Percentiles rank a stretch among this genome's conserved stretches.
These are phyloP conservation scores for Microcebus ravelobensis DNA, from an alignment of 2,113 vertebrate genomes.

Conservation along the genomic window DNA sequence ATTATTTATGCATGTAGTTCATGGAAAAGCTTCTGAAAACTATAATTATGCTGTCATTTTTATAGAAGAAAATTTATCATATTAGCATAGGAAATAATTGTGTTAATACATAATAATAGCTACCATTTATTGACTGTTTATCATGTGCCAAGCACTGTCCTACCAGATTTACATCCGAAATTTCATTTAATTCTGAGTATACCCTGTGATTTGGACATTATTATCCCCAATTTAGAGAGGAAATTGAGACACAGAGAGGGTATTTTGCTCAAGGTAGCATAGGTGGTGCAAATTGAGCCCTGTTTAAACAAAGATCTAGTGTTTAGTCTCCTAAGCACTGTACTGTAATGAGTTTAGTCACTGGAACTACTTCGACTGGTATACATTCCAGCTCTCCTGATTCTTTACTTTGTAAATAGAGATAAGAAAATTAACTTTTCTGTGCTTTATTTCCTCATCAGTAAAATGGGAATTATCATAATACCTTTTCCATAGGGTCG, in stretches of 20 bases:
- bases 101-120: slow-evolving; percentile 3
- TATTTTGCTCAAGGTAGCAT: neutral
- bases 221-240: neutral
- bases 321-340: neutral
- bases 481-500: neutral
- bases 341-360: neutral
- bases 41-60: neutral
- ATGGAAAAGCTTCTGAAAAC: neutral
- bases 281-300: neutral
- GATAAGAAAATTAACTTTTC: neutral
- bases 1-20: neutral
- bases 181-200: neutral
- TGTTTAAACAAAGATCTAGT: neutral
- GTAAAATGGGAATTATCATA: neutral
- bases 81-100: neutral
- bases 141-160: neutral
- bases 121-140: neutral
- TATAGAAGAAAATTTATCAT: slow-evolving; percentile 9
- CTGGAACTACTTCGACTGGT: neutral
- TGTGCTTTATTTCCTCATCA: neutral
- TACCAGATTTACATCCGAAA: neutral
- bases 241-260: neutral
- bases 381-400: neutral
- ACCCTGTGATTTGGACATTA: neutral
- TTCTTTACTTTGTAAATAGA: neutral